phyloP scores from a whole-genome alignment of 2,797 vertebrate species.

The Falco cherrug region DNA sequence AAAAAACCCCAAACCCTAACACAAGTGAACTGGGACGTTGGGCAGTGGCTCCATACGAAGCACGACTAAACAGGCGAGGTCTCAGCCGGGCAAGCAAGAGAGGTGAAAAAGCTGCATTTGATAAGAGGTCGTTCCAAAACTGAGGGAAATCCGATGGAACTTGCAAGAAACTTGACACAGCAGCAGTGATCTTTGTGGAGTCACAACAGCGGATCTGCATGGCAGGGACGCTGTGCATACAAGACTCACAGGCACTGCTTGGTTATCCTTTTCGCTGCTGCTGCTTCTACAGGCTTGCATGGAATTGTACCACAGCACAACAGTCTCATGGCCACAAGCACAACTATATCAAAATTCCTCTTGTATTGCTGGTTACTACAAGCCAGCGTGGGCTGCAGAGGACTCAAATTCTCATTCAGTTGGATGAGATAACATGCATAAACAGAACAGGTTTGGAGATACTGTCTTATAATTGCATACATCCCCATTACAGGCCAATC shows the following conservation, averaged over 20 bases:
- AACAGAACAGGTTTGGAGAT: neutral
- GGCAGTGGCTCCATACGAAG: neutral
- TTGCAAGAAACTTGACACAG: neutral
- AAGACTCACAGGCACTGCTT: fast-evolving
- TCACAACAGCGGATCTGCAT: neutral
- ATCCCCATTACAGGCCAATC: neutral
- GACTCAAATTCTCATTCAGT: neutral
- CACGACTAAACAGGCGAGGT: neutral
- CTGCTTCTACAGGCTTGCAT: fast-evolving
- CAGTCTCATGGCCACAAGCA: neutral
- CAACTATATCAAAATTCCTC: neutral
- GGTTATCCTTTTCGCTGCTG: neutral
- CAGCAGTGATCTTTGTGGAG: neutral
- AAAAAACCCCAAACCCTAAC: neutral
- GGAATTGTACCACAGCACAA: neutral
- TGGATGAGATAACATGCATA: neutral
- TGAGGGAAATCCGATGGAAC: neutral
- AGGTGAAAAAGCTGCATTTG: neutral
- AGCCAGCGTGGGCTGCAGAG: neutral
- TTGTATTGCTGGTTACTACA: neutral
- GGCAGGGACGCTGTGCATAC: fast-evolving
- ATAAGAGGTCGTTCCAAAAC: neutral
- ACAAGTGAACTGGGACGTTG: neutral
- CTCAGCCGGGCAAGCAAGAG: neutral
- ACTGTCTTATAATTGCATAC: neutral